Evolutionary conservation across 1,140 invertebrate species (phyloP), one percentile per base, ranked within the genome.

Genomic region (Chelonus insularis): DNA sequence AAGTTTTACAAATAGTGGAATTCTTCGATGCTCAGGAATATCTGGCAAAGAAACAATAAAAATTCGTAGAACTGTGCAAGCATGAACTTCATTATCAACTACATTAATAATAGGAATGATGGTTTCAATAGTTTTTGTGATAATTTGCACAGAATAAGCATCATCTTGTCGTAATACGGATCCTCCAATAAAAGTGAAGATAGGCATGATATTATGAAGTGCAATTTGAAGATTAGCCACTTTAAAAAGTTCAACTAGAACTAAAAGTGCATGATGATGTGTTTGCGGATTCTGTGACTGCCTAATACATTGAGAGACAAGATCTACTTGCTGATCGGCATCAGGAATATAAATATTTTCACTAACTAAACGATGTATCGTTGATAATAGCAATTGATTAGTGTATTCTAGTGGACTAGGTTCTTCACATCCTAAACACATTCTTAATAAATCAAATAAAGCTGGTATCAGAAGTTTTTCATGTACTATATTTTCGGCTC

Each of bases 131-230:
- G 95, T 95, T 77, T 93, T 92, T 0, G 87, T 86, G 47, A 97
- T 96, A 5, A 97, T 91, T 77, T 96, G 92, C 72, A 96, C 94
- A 68, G 93, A 97, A 74, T 97, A 97, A 0, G 90, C 88, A 74
- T 97, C 94, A 74, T 98, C 95, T 66, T 95, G 94, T 12, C 94
- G 83, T 0, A 97, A 76, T 16, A 97, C 88, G 0, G 92, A 94
- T 3, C 90, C 91, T 8, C 95, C 95, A 86, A 98, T 95, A 70
- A 97, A 98, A 0, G 95, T 97, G 73, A 98, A 98, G 64, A 98
- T 93, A 21, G 93, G 89, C 87, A 97, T 96, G 1, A 96, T 90
- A 69, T 95, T 93, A 71, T 94, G 89, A 8, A 98, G 76, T 4
- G 97, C 92, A 77, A 91, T 86, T 48, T 93, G 88, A 0, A 94